These are phyloP conservation scores for Orchestia grillus DNA, from an alignment of 1,140 invertebrate species.

Conservation along the genomic window DNA sequence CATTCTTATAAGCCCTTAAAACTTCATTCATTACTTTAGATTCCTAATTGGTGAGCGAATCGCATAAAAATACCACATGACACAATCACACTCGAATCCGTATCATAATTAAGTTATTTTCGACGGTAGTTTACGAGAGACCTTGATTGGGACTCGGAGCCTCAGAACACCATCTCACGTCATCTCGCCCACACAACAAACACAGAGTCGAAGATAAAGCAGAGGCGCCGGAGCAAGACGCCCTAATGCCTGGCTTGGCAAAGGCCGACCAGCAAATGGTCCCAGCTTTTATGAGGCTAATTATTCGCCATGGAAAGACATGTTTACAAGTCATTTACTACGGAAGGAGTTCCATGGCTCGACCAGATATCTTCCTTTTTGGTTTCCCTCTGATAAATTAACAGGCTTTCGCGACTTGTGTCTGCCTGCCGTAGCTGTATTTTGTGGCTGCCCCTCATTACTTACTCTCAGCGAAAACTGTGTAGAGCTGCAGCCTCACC, in stretches of 20 bases:
- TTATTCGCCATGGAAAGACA: background rate
- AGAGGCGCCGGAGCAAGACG: background rate
- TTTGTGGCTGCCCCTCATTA: background rate
- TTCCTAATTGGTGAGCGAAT: no score
- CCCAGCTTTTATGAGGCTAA: background rate
- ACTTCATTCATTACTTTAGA: no score
- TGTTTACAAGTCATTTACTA: slow-evolving; percentile 10
- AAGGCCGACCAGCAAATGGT: slow-evolving; percentile 5
- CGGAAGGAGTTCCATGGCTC: background rate
- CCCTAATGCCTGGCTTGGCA: background rate
- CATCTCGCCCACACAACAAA: background rate
- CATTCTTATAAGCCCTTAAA: no score
- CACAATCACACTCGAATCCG: background rate
- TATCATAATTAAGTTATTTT: background rate
- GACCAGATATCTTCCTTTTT: background rate
- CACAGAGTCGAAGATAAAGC: background rate
- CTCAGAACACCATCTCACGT: background rate
- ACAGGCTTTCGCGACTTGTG: background rate
- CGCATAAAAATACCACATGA: no score
- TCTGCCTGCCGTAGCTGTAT: background rate
- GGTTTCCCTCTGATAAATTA: background rate
- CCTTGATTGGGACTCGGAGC: background rate
- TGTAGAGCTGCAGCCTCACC: background rate
- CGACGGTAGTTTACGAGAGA: background rate
- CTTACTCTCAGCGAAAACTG: background rate